Percentiles rank a stretch among this genome's conserved stretches.
Evolutionary conservation across 2,888 invertebrate genomes (phyloP).

Genomic region (Galeruca laticollis): DNA sequence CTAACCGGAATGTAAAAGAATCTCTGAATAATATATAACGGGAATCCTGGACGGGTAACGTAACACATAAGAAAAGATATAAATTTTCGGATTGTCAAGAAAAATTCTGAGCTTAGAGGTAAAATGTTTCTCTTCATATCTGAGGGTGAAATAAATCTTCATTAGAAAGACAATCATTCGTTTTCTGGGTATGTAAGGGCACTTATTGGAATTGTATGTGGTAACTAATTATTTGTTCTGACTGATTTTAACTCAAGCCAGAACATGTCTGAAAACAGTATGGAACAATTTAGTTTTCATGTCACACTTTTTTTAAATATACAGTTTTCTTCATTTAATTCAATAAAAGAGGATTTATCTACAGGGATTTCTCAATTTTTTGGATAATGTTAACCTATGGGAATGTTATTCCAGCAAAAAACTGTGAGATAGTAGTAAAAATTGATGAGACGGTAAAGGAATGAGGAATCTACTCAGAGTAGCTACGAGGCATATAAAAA

Average conservation of each 20-base stretch:
- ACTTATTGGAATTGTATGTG: constrained; percentile 13
- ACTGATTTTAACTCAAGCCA: not conserved
- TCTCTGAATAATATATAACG: constrained; percentile 61
- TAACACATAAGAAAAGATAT: constrained; percentile 58
- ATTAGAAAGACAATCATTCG: constrained; percentile 51
- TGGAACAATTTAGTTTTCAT: too few species aligned
- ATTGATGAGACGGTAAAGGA: too few species aligned
- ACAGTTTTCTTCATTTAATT: not conserved
- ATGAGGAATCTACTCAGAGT: too few species aligned
- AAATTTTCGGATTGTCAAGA: constrained; percentile 63
- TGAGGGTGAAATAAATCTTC: constrained; percentile 56
- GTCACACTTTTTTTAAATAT: too few species aligned
- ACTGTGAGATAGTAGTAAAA: too few species aligned
- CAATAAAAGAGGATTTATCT: too few species aligned
- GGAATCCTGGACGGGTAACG: constrained; percentile 59
- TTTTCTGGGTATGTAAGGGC: constrained; percentile 33
- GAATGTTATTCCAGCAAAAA: too few species aligned
- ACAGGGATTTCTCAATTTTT: too few species aligned
- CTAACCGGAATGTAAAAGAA: constrained; percentile 56
- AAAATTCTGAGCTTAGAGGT: constrained; percentile 60
- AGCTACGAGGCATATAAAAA: too few species aligned
- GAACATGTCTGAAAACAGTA: not conserved
- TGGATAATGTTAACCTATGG: too few species aligned
- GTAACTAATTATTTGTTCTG: not conserved
- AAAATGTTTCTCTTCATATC: constrained; percentile 58